phyloP scores from a whole-genome alignment of 2,113 vertebrate species.

The Nansenia antarctica region DNA sequence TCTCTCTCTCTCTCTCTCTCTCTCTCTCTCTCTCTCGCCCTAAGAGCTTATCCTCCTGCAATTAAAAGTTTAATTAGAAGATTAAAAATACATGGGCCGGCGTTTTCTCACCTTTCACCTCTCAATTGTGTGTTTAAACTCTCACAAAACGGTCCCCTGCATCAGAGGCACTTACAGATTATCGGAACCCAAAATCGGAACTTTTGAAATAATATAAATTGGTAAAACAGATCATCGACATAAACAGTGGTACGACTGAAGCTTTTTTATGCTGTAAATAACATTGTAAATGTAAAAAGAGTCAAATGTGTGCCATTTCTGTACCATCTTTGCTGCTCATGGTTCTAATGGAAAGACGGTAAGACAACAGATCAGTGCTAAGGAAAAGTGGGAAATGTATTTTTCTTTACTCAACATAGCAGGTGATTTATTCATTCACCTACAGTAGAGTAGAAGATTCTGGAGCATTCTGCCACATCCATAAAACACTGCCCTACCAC shows the following conservation, averaged over 20 bases:
- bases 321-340: slow-evolving; percentile 38
- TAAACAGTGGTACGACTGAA: not conserved
- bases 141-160: slow-evolving; percentile 53
- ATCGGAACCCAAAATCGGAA: slow-evolving; percentile 39
- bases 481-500: slow-evolving; percentile 60
- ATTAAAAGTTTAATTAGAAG: slow-evolving; percentile 82
- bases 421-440: slow-evolving; percentile 5
- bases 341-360: not conserved
- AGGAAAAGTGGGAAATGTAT: not conserved
- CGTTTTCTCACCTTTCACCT: slow-evolving; percentile 76
- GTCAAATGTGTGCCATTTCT: not conserved
- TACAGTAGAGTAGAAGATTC: slow-evolving; percentile 46
- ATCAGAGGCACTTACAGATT: slow-evolving; percentile 61
- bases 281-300: slow-evolving; percentile 11
- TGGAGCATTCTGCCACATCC: slow-evolving; percentile 50
- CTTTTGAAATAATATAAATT: not conserved
- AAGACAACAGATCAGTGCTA: not conserved
- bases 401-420: not conserved
- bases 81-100: slow-evolving; percentile 75
- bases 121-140: slow-evolving; percentile 70
- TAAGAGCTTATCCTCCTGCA: slow-evolving; percentile 73
- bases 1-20: too few species aligned
- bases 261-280: slow-evolving; percentile 8
- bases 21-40: too few species aligned
- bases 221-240: not conserved